Percentiles rank a stretch among this genome's conserved stretches.
Evolutionary conservation across 1,140 invertebrate genomes (phyloP).

Genomic region (Mycetomoellerius zeteki): DNA sequence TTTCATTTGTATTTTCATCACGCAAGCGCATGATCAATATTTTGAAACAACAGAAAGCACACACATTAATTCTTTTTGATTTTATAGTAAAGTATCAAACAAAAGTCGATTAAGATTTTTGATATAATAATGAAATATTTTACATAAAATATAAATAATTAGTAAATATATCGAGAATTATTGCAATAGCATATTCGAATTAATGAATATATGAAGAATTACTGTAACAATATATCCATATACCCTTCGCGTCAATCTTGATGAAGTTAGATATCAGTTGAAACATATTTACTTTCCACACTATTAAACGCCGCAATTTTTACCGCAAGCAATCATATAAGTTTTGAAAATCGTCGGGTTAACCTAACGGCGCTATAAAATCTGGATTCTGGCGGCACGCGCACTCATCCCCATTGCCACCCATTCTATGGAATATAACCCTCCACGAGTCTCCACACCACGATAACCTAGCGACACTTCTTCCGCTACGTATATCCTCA

Average conservation of each 20-base stretch:
- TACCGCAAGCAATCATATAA: conserved; percentile 74
- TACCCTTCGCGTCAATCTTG: neutral
- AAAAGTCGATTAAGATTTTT: too few species aligned
- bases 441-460: conserved; percentile 59
- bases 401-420: conserved; percentile 24
- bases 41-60: conserved; percentile 55
- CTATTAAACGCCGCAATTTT: conserved; percentile 71
- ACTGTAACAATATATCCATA: neutral
- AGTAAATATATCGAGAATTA: neutral
- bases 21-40: conserved; percentile 65
- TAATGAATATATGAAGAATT: neutral
- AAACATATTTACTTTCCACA: conserved; percentile 75
- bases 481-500: conserved; percentile 81
- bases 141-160: neutral
- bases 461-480: conserved; percentile 74
- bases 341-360: conserved; percentile 77
- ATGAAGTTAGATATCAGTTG: conserved; percentile 37
- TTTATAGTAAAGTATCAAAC: neutral
- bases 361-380: conserved; percentile 78
- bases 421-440: conserved; percentile 49
- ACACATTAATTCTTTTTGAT: conserved; percentile 8
- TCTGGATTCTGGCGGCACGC: conserved; percentile 59
- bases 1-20: conserved; percentile 61
- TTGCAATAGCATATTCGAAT: neutral
- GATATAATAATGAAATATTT: neutral